Percentiles rank a stretch among this genome's conserved stretches.
phyloP scores from a whole-genome alignment of 2,888 invertebrate species.

The Biston stratarius region DNA sequence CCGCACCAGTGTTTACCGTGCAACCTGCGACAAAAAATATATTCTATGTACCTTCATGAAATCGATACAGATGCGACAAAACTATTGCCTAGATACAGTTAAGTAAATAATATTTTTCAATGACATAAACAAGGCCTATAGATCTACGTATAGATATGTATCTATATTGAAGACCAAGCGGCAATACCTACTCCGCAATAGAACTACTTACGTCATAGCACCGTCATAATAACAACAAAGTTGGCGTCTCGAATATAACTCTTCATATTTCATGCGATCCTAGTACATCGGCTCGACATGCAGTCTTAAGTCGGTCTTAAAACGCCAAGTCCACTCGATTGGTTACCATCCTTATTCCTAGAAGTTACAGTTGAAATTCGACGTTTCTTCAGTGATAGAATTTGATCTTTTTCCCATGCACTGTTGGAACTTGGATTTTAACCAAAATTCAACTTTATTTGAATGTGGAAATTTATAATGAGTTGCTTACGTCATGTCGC shows the following conservation, averaged over 20 bases:
- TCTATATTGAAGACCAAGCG: too few relatives aligned
- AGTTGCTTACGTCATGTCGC: conserved; percentile 1
- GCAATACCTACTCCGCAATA: too few relatives aligned
- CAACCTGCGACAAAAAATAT: conserved; percentile 56
- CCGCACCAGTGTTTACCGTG: conserved; percentile 82
- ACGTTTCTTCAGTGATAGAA: conserved; percentile 17
- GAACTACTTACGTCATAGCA: too few relatives aligned
- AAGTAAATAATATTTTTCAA: too few relatives aligned
- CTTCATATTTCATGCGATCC: conserved; percentile 36
- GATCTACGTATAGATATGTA: too few relatives aligned
- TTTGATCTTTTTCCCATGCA: conserved; percentile 26
- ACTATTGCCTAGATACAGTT: too few relatives aligned
- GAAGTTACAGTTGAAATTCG: conserved; percentile 36
- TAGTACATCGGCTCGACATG: conserved; percentile 21
- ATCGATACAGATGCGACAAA: too few relatives aligned
- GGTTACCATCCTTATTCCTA: conserved; percentile 33
- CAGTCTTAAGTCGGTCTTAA: conserved; percentile 31
- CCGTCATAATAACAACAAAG: background rate
- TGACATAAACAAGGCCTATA: too few relatives aligned
- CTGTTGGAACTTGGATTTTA: conserved; percentile 13
- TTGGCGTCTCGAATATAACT: background rate
- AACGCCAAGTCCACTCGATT: conserved; percentile 16
- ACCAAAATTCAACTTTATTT: conserved; percentile 14
- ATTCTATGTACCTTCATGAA: background rate
- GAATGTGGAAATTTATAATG: conserved; percentile 11